Base-by-base conservation (phyloP, 1,140 invertebrate species). In the Caenorhabditis tropicalis region DNA sequence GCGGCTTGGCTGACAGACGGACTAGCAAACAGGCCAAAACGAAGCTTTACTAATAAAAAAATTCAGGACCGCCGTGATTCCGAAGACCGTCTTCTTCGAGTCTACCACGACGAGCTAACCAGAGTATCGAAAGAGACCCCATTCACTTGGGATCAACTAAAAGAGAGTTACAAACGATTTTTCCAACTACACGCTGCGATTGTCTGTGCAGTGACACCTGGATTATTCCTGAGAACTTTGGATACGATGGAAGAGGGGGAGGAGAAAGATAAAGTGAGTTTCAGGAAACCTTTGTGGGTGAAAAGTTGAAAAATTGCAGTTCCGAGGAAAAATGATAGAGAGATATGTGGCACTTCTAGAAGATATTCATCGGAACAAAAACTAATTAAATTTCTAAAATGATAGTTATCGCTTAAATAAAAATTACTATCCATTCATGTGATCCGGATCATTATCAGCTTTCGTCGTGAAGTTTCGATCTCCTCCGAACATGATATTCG, bases 31-130 rank as follows among this genome's bases (percentile, higher is more conserved):
- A n/a, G n/a, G n/a, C n/a, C n/a, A n/a, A n/a, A n/a, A n/a, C n/a
- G n/a, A n/a, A n/a, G n/a, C n/a, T n/a, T n/a, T n/a, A n/a, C n/a
- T n/a, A n/a, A n/a, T n/a, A n/a, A n/a, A n/a, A n/a, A n/a, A n/a
- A n/a, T n/a, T n/a, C n/a, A n/a, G n/a, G 65, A 74, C 10, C 65
- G 65, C 24, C 65, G 65, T 24, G 65, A 74, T 24, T 74, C 65
- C 9, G 65, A 74, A 31, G 65, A 74, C 4, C 65, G 65, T 10
- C 29, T 74, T 15, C 19, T 74, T 5, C n/a, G n/a, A 46, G 36
- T 74, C 21, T 74, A 74, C 29, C n/a, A 74, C n/a, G 65, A 74
- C 43, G 65, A 74, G 15, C 43, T 74, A 36, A 43, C n/a, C 1
- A 31, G 21, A 74, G 65, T 43, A 6, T 74, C 65, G 3, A 46